Conservation (phyloP, 2,797 vertebrate species). For the Hylomyscus alleni region DNA sequence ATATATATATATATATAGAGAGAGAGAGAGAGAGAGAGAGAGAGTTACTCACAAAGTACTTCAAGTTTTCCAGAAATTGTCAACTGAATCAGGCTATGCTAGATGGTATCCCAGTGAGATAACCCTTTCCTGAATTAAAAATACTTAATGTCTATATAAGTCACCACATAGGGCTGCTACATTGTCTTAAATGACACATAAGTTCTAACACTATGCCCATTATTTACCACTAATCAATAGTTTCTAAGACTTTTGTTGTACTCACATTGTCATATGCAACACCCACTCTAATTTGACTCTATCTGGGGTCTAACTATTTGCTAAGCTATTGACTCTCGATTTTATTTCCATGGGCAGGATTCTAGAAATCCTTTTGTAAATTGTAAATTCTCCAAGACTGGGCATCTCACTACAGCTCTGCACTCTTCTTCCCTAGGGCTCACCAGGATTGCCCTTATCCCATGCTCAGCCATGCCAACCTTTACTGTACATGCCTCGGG, state of each 20-base stretch:
- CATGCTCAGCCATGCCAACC: too few relatives aligned
- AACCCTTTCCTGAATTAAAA: not conserved
- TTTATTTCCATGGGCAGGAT: not conserved
- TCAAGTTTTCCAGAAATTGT: not conserved
- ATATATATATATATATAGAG: too few relatives aligned
- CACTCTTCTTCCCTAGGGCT: not conserved
- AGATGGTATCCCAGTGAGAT: not conserved
- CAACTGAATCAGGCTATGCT: not conserved
- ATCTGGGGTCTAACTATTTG: not conserved
- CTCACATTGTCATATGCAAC: not conserved
- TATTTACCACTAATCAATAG: not conserved
- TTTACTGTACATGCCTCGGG: not conserved
- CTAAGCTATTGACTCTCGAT: not conserved
- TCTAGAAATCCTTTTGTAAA: not conserved
- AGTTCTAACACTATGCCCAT: not conserved
- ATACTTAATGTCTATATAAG: not conserved
- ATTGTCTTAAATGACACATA: constrained; percentile 26
- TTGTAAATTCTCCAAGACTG: not conserved
- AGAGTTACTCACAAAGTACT: not conserved
- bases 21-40: too few relatives aligned
- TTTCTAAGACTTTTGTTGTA: not conserved
- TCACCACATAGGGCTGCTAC: not conserved
- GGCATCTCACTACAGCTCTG: not conserved
- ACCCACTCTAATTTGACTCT: not conserved
- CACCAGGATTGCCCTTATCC: not conserved